These are phyloP conservation scores for Phylloscopus trochiloides DNA, from an alignment of 2,113 vertebrate genomes.

Conservation along the genomic window DNA sequence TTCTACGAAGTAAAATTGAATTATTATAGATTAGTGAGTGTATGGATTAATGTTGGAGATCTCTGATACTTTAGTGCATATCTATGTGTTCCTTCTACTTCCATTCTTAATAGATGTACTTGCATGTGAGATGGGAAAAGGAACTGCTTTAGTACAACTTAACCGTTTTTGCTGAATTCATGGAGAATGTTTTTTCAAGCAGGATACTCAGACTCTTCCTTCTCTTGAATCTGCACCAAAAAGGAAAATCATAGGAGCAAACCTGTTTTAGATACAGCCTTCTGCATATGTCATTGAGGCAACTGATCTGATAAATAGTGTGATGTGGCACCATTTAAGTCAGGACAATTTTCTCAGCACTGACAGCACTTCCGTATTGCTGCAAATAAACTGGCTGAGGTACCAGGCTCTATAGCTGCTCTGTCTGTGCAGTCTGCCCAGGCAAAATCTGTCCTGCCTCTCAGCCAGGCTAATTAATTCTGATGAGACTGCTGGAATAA, in stretches of 20 bases:
- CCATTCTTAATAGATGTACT: neutral
- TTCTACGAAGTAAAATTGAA: neutral
- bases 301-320: neutral
- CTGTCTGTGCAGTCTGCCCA: neutral
- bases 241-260: neutral
- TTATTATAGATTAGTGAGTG: neutral
- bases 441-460: conserved; percentile 8
- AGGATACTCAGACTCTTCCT: neutral
- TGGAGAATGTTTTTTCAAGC: neutral
- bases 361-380: neutral
- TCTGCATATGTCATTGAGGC: neutral
- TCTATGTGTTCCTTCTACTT: neutral
- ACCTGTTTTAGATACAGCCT: neutral
- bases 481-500: neutral
- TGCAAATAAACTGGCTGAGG: neutral
- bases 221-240: neutral
- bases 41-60: neutral
- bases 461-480: conserved; percentile 24
- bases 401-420: neutral
- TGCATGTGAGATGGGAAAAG: neutral
- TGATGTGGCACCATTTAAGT: neutral
- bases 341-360: neutral
- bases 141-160: neutral
- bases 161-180: neutral
- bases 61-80: neutral